These are phyloP conservation scores for Delia radicum DNA, from an alignment of 1,140 invertebrate genomes.

Conservation along the genomic window DNA sequence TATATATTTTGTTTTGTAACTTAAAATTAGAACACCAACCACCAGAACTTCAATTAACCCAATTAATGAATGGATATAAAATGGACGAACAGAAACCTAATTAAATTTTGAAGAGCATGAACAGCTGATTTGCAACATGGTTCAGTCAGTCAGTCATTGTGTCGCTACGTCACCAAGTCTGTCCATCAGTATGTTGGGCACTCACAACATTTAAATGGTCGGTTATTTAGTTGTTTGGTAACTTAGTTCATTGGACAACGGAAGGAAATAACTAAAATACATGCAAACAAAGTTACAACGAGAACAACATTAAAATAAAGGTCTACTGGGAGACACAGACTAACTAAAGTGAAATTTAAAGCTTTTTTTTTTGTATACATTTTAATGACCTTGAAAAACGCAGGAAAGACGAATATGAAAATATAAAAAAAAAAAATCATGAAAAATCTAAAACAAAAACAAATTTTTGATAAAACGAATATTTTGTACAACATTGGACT, in stretches of 20 bases:
- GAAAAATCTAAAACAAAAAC: background rate
- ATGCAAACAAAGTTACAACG: slow-evolving; percentile 1
- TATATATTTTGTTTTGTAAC: background rate
- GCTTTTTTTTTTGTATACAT: background rate
- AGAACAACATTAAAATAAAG: background rate
- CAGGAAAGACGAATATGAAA: background rate
- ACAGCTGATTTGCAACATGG: slow-evolving; percentile 18
- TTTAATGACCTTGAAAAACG: background rate
- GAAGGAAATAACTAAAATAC: background rate
- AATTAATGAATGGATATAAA: slow-evolving; percentile 51
- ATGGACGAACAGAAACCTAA: slow-evolving; percentile 37
- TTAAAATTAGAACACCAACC: background rate
- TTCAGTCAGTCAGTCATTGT: slow-evolving; percentile 22
- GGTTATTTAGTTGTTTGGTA: slow-evolving; percentile 38
- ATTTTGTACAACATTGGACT: background rate
- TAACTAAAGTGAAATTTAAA: slow-evolving; percentile 9
- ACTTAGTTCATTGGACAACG: background rate
- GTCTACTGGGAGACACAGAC: background rate
- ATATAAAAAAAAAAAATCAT: background rate
- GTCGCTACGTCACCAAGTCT: no score
- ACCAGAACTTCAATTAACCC: slow-evolving; percentile 52
- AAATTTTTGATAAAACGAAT: background rate
- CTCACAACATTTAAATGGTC: background rate
- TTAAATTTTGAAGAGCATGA: slow-evolving; percentile 46
- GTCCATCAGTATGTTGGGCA: background rate